Evolutionary conservation across 2,797 vertebrate species (phyloP), one percentile per base, ranked within the genome.

Genomic region (Gallinago solitaria): DNA sequence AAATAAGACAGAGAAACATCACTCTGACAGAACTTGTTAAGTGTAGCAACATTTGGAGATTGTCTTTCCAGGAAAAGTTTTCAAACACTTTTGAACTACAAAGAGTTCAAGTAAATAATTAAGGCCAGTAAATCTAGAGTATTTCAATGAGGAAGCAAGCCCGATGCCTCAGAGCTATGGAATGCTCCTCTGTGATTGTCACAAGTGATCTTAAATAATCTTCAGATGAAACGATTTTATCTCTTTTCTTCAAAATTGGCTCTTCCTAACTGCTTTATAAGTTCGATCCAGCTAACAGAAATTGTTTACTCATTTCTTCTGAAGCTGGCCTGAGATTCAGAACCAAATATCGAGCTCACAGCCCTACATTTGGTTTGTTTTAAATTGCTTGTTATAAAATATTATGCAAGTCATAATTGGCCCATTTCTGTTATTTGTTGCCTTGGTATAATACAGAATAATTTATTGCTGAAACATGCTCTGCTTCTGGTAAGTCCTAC

Each of bases 91-190:
- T 78, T 33, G 39, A 92, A 93, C 67, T 83, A 83, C 56, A 83
- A 87, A 83, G 68, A 78, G 18, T 65, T 92, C 74, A 89, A 78
- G 41, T n/a, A 85, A 92, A 86, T 92, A 88, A 86, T 77, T 86
- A 91, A 85, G 82, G 43, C 64, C 75, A 93, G 82, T 91, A 91
- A 95, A 93, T 95, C 87, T 51, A 61, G 54, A 91, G 27, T 45
- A 74, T 87, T 91, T 96, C 83, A 93, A 88, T 87, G 59, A 90
- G 71, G 45, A 90, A 86, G 60, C 53, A 94, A 74, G 27, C 39
- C 50, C 0, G 9, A 13, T 77, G 88, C 27, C 64, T 93, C 85
- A 89, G 84, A 93, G 61, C 54, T 79, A 53, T 51, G 77, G 87
- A 95, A 93, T 90, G 90, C 51, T 83, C 20, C 2, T 4, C 35